Evolutionary conservation across 2,888 invertebrate species (phyloP).

Genomic region (Drosophila paranaensis): DNA sequence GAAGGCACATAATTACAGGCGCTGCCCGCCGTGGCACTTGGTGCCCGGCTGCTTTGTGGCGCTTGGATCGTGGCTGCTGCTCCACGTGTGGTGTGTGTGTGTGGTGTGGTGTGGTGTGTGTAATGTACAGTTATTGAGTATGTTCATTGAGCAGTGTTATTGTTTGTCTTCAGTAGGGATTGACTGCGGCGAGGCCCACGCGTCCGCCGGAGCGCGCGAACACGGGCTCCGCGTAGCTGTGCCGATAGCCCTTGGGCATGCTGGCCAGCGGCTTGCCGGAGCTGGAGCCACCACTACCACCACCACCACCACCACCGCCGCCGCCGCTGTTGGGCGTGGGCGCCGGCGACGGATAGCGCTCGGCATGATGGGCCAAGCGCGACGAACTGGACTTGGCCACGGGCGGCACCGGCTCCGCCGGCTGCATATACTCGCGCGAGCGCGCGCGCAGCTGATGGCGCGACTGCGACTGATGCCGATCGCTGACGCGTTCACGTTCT

Average conservation of each 20-base stretch:
- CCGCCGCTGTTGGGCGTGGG: conserved; percentile 66
- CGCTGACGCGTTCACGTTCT: conserved; percentile 40
- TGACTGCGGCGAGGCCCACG: conserved; percentile 84
- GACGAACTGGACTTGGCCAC: conserved; percentile 51
- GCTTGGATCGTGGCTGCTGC: conserved; percentile 45
- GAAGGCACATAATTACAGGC: conserved; percentile 79
- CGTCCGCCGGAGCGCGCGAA: conserved; percentile 83
- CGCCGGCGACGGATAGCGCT: conserved; percentile 72
- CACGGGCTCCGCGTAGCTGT: conserved; percentile 85
- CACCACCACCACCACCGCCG: conserved; percentile 20
- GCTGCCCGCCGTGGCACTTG: conserved; percentile 25
- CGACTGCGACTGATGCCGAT: conserved; percentile 29
- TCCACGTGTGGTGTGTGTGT: background rate
- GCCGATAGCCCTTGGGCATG: conserved; percentile 84
- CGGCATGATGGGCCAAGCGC: conserved; percentile 51
- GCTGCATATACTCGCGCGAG: conserved; percentile 64
- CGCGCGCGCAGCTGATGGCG: conserved; percentile 57
- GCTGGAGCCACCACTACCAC: conserved; percentile 16
- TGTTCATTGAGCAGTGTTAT: conserved; percentile 16
- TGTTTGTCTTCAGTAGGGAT: conserved; percentile 78
- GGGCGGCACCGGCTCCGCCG: conserved; percentile 41
- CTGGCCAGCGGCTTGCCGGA: conserved; percentile 81
- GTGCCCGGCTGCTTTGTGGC: conserved; percentile 31
- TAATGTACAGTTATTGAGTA: conserved; percentile 46
- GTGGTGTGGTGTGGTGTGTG: conserved; percentile 13